phyloP scores from a whole-genome alignment of 2,797 vertebrate species.

The Brachymystax lenok region DNA sequence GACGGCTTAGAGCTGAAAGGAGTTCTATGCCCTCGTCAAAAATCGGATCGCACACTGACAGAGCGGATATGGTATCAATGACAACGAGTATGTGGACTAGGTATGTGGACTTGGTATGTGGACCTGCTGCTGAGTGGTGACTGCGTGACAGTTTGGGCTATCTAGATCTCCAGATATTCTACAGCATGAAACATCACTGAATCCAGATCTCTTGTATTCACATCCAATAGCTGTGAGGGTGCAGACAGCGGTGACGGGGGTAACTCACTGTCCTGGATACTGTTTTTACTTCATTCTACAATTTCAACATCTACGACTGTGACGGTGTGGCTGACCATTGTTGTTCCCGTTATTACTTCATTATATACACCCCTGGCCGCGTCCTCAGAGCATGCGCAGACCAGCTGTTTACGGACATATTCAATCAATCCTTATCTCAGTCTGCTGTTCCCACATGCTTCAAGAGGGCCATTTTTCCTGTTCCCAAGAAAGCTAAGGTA shows the following conservation, averaged over 20 bases:
- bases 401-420: too few relatives aligned
- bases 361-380: not conserved
- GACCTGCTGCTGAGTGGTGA: not conserved
- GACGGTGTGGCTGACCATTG: not conserved
- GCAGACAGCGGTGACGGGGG: not conserved
- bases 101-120: not conserved
- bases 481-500: too few relatives aligned
- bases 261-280: too few relatives aligned
- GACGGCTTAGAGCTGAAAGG: not conserved
- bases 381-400: too few relatives aligned
- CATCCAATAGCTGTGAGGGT: not conserved
- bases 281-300: not conserved
- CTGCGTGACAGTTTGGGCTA: not conserved
- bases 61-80: not conserved
- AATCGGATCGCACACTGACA: not conserved
- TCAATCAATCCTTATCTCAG: too few relatives aligned
- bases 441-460: too few relatives aligned
- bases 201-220: not conserved
- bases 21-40: not conserved
- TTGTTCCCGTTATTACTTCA: not conserved
- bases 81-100: not conserved
- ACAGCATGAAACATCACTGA: not conserved
- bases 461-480: too few relatives aligned
- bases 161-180: not conserved
- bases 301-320: not conserved